A percentile compares a stretch with the other conserved stretches of the same genome.
Evolutionary conservation across 2,797 vertebrate genomes (phyloP).

Genomic region (Lindbergichthys nudifrons): DNA sequence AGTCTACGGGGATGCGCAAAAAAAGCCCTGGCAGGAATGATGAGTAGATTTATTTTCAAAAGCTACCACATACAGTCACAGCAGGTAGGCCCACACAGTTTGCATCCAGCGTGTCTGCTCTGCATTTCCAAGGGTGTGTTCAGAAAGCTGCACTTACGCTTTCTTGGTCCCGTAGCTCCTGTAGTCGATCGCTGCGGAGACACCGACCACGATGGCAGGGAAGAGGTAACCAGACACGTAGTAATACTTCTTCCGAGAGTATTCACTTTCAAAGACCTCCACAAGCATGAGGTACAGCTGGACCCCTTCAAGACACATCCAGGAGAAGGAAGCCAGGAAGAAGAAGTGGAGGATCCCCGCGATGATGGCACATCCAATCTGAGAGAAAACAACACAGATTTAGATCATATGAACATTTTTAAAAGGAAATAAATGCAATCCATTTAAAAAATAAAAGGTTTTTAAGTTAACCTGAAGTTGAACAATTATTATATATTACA

Average conservation of each 20-base stretch:
- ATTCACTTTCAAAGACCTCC: conserved; percentile 99
- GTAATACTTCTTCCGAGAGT: conserved; percentile 98
- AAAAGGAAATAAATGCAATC: no score
- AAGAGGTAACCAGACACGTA: conserved; percentile 97
- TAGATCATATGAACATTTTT: no score
- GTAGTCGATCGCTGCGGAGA: conserved; percentile 97
- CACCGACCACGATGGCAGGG: conserved; percentile 95
- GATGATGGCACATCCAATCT: conserved; percentile 98
- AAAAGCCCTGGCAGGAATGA: conserved; percentile 61
- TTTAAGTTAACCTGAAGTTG: conserved; percentile 6
- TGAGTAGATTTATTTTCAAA: conserved; percentile 62
- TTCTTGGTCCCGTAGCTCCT: conserved; percentile 95
- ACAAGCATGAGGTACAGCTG: conserved; percentile 99
- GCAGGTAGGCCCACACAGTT: conserved; percentile 44
- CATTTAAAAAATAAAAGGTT: conserved; percentile 14
- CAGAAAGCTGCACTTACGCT: conserved; percentile 88
- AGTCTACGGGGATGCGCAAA: conserved; percentile 54
- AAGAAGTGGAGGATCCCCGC: conserved; percentile 98
- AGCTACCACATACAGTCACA: conserved; percentile 52
- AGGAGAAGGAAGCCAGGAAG: conserved; percentile 98
- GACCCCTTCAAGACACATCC: conserved; percentile 99
- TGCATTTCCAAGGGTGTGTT: conserved; percentile 45
- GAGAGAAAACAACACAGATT: conserved; percentile 33
- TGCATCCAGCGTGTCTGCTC: conserved; percentile 31
- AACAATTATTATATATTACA: conserved; percentile 23